These are phyloP conservation scores for Palythoa caribaeorum DNA, from an alignment of 92 coral and sea anemone species.

Conservation along the genomic window DNA sequence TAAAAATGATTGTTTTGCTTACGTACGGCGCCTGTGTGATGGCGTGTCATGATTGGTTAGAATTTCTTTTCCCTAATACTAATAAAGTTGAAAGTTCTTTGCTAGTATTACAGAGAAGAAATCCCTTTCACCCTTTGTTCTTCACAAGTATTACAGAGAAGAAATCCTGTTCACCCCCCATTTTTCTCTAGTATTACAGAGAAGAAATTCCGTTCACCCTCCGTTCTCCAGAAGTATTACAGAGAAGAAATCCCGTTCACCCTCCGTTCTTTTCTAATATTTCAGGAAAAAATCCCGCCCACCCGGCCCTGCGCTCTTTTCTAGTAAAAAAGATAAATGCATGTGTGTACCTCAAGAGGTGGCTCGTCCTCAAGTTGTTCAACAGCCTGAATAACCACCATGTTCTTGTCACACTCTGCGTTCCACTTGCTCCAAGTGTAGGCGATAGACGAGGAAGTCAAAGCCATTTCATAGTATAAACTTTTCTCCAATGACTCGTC, in stretches of 20 bases:
- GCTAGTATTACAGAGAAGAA: too few species aligned
- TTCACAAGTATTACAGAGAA: too few species aligned
- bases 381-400: conserved; percentile 86
- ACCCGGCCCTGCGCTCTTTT: neutral
- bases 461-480: conserved; percentile 87
- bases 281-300: neutral
- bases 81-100: too few species aligned
- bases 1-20: too few species aligned
- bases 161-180: too few species aligned
- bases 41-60: too few species aligned
- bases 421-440: conserved; percentile 99
- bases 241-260: neutral
- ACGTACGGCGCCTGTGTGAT: too few species aligned
- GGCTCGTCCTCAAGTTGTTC: conserved; percentile 90
- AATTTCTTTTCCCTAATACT: too few species aligned
- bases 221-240: too few species aligned
- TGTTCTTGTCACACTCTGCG: conserved; percentile 93
- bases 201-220: too few species aligned
- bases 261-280: neutral
- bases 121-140: too few species aligned
- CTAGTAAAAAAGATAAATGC: neutral
- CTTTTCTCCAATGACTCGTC: conserved; percentile 84
- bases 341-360: conserved; percentile 82
- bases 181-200: too few species aligned
- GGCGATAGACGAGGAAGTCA: conserved; percentile 89